These are phyloP conservation scores for Isurus oxyrinchus DNA, from an alignment of 2,113 vertebrate genomes.

Conservation along the genomic window DNA sequence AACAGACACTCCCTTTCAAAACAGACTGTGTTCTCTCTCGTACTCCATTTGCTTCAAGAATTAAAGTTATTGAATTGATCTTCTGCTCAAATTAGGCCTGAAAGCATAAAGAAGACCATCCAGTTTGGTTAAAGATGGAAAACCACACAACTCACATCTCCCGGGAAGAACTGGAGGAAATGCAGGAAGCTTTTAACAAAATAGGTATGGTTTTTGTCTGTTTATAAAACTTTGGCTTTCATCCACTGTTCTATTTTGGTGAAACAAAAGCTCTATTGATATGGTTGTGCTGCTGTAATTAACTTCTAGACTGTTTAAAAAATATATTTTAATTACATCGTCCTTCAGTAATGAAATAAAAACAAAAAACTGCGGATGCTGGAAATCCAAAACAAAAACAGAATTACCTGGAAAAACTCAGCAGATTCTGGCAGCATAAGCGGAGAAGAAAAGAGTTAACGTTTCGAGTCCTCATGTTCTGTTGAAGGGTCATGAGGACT, in stretches of 20 bases:
- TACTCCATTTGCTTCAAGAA: not conserved
- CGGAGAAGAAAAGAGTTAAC: no score
- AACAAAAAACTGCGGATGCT: no score
- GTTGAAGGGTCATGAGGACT: no score
- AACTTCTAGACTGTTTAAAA: not conserved
- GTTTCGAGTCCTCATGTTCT: no score
- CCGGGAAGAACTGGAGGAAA: slow-evolving; percentile 82
- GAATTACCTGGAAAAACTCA: no score
- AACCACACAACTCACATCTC: slow-evolving; percentile 79
- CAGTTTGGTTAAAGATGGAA: slow-evolving; percentile 62
- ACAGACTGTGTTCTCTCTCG: not conserved
- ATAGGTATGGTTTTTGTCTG: slow-evolving; percentile 64
- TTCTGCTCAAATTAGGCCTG: slow-evolving; percentile 42
- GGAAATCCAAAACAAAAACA: no score
- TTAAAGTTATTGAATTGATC: not conserved
- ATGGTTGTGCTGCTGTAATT: not conserved
- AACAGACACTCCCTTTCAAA: slow-evolving; percentile 12
- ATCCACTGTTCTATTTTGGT: not conserved
- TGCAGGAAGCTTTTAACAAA: slow-evolving; percentile 84
- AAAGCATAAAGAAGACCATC: slow-evolving; percentile 41
- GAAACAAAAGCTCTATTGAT: not conserved
- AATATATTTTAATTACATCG: not conserved
- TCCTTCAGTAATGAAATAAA: no score
- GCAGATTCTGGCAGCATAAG: no score
- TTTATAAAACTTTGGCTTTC: not conserved